These are phyloP conservation scores for Onchidella celtica DNA, from an alignment of 2,888 invertebrate species.

Conservation along the genomic window DNA sequence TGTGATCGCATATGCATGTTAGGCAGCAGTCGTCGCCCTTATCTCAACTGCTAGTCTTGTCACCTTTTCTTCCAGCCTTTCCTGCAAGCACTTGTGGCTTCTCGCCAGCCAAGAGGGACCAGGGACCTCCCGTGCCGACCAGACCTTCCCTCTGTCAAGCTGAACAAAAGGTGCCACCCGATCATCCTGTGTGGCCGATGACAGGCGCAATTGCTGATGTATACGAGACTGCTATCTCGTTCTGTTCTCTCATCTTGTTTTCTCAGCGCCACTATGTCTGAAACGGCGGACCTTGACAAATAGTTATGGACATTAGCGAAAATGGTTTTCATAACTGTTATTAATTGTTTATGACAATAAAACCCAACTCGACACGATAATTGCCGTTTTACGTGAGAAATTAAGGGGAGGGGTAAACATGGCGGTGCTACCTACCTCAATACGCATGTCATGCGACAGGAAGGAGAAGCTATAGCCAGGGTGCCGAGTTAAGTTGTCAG, in stretches of 20 bases:
- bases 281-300: conserved; percentile 27
- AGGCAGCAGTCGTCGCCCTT: conserved; percentile 15
- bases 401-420: conserved; percentile 28
- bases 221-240: conserved; percentile 11
- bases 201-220: conserved; percentile 43
- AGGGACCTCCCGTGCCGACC: conserved; percentile 30
- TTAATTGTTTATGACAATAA: conserved; percentile 53
- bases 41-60: conserved; percentile 38
- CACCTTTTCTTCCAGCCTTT: conserved; percentile 20
- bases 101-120: not conserved
- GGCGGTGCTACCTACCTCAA: conserved; percentile 33
- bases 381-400: conserved; percentile 46
- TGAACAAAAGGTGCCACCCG: conserved; percentile 49
- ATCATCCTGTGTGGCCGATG: conserved; percentile 48
- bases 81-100: conserved; percentile 32
- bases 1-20: conserved; percentile 30
- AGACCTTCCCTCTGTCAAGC: conserved; percentile 40
- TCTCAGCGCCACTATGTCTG: conserved; percentile 42
- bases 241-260: conserved; percentile 16
- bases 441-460: conserved; percentile 5
- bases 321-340: conserved; percentile 53
- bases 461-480: not conserved
- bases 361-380: conserved; percentile 46
- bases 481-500: conserved; percentile 11
- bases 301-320: conserved; percentile 33